Percentiles rank a stretch among this genome's conserved stretches.
Conservation (phyloP, 2,888 invertebrate species). For the Amblyjoppa proteus region DNA sequence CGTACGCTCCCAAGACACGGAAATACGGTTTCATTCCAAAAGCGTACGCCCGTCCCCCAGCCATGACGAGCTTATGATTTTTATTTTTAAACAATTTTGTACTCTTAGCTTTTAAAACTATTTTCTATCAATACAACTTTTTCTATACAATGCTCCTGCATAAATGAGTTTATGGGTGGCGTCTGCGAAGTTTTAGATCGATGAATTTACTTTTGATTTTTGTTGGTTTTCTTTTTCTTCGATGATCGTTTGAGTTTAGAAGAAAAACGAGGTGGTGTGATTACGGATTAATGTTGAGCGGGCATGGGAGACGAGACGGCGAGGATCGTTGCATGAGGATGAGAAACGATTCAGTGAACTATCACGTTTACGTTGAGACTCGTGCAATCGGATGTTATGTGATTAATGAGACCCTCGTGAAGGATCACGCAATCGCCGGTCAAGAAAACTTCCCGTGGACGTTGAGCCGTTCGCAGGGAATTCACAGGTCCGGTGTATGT, state of each 20-base stretch:
- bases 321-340: not conserved
- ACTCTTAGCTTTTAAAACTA: constrained; percentile 74
- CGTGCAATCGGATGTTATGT: constrained; percentile 77
- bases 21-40: constrained; percentile 98
- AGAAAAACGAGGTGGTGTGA: not conserved
- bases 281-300: constrained; percentile 2
- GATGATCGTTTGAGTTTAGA: not conserved
- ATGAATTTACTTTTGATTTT: constrained; percentile 15
- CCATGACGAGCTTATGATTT: constrained; percentile 93
- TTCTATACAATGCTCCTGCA: constrained; percentile 70
- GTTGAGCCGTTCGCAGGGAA: constrained; percentile 80
- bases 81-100: constrained; percentile 43
- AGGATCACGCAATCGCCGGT: constrained; percentile 81
- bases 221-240: constrained; percentile 3
- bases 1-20: constrained; percentile 96
- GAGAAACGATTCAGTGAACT: constrained; percentile 75
- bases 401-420: constrained; percentile 80
- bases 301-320: constrained; percentile 1
- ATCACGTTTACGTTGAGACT: constrained; percentile 81
- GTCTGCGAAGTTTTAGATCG: not conserved
- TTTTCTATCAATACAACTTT: constrained; percentile 75
- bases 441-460: constrained; percentile 79
- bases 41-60: constrained; percentile 96
- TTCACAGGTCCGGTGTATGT: constrained; percentile 82
- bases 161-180: constrained; percentile 22